Evolutionary conservation across 2,888 invertebrate species (phyloP).

Genomic region (Orthosia gothica): DNA sequence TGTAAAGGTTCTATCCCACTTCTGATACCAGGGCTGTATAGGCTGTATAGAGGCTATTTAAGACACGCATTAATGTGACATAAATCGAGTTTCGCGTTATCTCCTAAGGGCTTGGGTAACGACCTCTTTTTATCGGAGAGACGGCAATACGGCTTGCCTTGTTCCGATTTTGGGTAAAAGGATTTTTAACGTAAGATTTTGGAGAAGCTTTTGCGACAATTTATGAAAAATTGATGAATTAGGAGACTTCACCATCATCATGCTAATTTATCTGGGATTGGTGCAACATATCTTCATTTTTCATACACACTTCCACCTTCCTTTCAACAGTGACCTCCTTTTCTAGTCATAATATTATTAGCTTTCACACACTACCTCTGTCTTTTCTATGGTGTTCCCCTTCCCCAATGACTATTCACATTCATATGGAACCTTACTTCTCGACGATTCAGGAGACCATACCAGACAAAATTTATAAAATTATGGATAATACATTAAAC

Average conservation of each 20-base stretch:
- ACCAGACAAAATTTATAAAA: not conserved
- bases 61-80: conserved; percentile 68
- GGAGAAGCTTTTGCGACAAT: not conserved
- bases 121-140: conserved; percentile 65
- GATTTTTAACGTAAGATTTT: conserved; percentile 26
- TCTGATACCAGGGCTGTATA: conserved; percentile 53
- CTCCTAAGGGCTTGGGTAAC: conserved; percentile 65
- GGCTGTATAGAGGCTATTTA: conserved; percentile 60
- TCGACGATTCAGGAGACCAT: too few species aligned
- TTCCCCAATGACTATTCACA: too few species aligned
- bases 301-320: too few species aligned
- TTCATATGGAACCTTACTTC: too few species aligned
- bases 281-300: too few species aligned
- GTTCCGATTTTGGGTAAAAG: conserved; percentile 36
- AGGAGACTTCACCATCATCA: not conserved
- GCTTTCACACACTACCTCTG: too few species aligned
- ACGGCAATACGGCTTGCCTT: conserved; percentile 36
- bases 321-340: too few species aligned
- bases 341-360: too few species aligned
- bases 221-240: not conserved
- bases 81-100: conserved; percentile 68
- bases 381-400: too few species aligned
- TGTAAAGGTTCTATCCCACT: conserved; percentile 59
- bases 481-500: not conserved
- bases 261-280: too few species aligned